A percentile compares a stretch with the other conserved stretches of the same genome.
phyloP scores from a whole-genome alignment of 2,113 vertebrate genomes.

The Pontoporia blainvillei region DNA sequence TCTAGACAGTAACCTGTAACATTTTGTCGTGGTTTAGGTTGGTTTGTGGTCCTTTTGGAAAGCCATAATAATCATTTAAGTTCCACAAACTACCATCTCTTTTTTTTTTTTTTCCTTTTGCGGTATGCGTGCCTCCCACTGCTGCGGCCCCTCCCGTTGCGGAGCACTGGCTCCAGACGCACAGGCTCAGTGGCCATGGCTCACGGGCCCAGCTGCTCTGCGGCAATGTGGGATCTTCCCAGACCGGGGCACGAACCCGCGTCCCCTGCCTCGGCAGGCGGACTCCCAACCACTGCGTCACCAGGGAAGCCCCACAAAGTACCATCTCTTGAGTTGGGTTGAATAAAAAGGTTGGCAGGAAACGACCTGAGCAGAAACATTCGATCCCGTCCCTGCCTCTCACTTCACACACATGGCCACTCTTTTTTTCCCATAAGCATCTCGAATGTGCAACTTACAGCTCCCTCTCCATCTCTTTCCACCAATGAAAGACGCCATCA shows the following conservation, averaged over 20 bases:
- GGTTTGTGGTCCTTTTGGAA: conserved; percentile 1
- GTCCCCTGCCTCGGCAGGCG: no score
- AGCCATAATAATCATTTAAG: conserved; percentile 34
- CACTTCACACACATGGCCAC: background rate
- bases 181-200: no score
- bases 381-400: background rate
- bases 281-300: no score
- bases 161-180: no score
- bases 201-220: no score
- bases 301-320: background rate
- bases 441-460: conserved; percentile 5
- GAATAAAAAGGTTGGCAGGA: conserved; percentile 37
- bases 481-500: conserved; percentile 4
- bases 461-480: background rate
- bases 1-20: conserved; percentile 30
- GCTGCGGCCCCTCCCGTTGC: no score
- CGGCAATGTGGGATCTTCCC: no score
- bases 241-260: no score
- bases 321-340: background rate
- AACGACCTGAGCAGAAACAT: conserved; percentile 33
- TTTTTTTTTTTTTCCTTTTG: no score
- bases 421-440: conserved; percentile 20
- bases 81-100: background rate
- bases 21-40: background rate
- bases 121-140: no score